Base-by-base conservation (phyloP, 2,797 vertebrate genomes). In the Crenichthys baileyi region DNA sequence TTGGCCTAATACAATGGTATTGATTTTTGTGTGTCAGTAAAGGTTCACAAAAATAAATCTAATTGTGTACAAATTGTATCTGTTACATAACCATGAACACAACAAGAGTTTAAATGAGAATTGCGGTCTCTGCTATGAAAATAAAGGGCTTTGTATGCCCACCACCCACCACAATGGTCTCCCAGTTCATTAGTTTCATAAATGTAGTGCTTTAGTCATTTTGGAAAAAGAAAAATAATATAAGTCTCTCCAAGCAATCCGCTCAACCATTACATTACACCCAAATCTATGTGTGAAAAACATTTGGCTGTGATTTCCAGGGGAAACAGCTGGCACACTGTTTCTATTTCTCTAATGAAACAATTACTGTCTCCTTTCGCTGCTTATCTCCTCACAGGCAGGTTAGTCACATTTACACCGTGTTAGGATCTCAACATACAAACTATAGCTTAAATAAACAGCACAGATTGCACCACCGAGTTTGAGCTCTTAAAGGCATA, bases 331-430 rank as follows among this genome's bases (percentile, higher is more conserved):
- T n/a, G 26, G 70, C 41, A 24, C 48, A 73, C 46, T 75, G 68
- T 81, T 60, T 80, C 78, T 79, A 81, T n/a, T n/a, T 58, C 51
- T 39, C 87, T 85, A 90, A 41, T 71, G 77, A 82, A 84, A 72
- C 78, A 88, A 86, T 91, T 79, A 86, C 26, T 86, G 83, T 60
- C 71, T 39, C 65, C n/a, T 73, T 56, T 58, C 44, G 24, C 48
- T 73, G 88, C 86, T 92, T 91, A 91, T 92, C 88, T 91, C 75
- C 73, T 65, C 60, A 85, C 84, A 91, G 58, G 81, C 87, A 89
- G 87, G 87, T 85, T 89, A 91, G 83, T 89, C 87, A 90, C 88
- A 93, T 89, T 81, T 65, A 77, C 92, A 88, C 93, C 88, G 90
- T 67, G 36, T 67, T 22, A 67, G 63, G 84, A 90, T 92, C 61